Percentiles rank a stretch among this genome's conserved stretches.
Conservation (phyloP, 1,140 invertebrate species). For the Manduca sexta region DNA sequence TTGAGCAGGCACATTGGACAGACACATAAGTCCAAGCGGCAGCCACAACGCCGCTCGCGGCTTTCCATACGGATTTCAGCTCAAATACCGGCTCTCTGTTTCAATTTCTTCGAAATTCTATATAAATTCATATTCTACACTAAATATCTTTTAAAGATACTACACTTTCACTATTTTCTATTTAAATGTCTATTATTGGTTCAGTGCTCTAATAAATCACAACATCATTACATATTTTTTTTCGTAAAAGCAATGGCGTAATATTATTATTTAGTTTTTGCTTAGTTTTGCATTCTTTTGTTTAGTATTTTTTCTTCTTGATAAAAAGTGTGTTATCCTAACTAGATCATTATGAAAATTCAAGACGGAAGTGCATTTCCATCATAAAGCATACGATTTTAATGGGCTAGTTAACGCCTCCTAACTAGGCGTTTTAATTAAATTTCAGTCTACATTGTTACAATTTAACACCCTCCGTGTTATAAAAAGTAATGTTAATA, state of each 20-base stretch:
- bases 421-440: conserved; percentile 63
- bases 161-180: not conserved
- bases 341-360: not conserved
- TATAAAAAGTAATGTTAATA: conserved; percentile 72
- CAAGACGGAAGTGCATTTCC: conserved; percentile 5
- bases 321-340: not conserved
- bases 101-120: too few species aligned
- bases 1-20: too few species aligned
- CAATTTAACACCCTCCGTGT: conserved; percentile 55
- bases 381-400: conserved; percentile 23
- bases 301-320: too few species aligned
- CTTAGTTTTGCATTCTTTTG: too few species aligned
- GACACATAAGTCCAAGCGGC: too few species aligned
- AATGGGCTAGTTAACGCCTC: conserved; percentile 39
- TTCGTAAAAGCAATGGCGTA: not conserved
- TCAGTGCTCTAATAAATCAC: not conserved
- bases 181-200: not conserved
- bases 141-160: not conserved
- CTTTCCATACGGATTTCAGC: too few species aligned
- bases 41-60: too few species aligned
- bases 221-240: not conserved
- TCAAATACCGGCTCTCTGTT: too few species aligned
- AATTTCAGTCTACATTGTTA: conserved; percentile 62
- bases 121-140: too few species aligned
- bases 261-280: not conserved